A percentile compares a stretch with the other conserved stretches of the same genome.
phyloP scores from a whole-genome alignment of 2,797 vertebrate species.

The Sebastes matsubarae region DNA sequence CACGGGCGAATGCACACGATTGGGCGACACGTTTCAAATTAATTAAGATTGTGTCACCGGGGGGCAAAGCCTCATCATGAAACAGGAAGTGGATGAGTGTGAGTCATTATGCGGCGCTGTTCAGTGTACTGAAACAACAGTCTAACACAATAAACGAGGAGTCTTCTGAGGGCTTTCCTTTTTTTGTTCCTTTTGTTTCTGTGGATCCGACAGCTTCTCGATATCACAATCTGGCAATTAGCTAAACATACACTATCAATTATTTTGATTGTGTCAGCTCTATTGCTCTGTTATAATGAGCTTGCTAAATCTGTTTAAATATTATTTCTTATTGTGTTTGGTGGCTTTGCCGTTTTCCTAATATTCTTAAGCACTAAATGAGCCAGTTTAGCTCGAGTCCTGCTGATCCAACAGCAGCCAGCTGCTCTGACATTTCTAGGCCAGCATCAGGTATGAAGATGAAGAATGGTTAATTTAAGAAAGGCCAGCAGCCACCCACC shows the following conservation, averaged over 20 bases:
- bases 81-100: constrained; percentile 52
- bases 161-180: background rate
- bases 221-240: constrained; percentile 12
- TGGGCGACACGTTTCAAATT: constrained; percentile 40
- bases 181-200: background rate
- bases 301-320: constrained; percentile 22
- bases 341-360: constrained; percentile 37
- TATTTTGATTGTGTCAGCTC: constrained; percentile 14
- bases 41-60: constrained; percentile 34
- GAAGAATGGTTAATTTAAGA: constrained; percentile 61
- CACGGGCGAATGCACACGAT: constrained; percentile 9
- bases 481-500: constrained; percentile 51
- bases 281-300: constrained; percentile 2
- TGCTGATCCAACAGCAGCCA: constrained; percentile 49
- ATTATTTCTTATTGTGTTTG: constrained; percentile 9
- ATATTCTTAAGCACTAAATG: constrained; percentile 44
- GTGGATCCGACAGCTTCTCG: background rate
- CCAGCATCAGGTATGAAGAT: constrained; percentile 58
- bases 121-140: background rate
- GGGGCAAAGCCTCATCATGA: constrained; percentile 10
- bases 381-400: constrained; percentile 38
- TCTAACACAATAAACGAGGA: constrained; percentile 15
- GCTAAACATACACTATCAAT: background rate
- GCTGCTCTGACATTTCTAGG: constrained; percentile 68
- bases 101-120: constrained; percentile 26